phyloP scores from a whole-genome alignment of 2,797 vertebrate species.

The Gadopsis marmoratus region DNA sequence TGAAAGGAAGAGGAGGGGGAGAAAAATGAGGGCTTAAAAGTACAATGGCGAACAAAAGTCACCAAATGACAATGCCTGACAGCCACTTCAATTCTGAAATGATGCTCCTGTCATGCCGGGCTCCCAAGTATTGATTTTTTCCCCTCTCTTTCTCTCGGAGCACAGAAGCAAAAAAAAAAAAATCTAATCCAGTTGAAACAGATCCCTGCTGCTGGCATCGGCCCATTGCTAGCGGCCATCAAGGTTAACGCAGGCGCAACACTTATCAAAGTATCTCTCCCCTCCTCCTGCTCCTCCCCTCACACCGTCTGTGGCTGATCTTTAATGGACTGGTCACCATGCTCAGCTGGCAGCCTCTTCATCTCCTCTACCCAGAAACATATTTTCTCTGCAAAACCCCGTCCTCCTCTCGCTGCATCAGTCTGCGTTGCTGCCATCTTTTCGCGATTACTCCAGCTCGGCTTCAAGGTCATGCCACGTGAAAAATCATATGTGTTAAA shows the following conservation, averaged over 20 bases:
- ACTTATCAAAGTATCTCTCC: slow-evolving; percentile 95
- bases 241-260: slow-evolving; percentile 96
- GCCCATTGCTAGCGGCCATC: slow-evolving; percentile 88
- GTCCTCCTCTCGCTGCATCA: slow-evolving; percentile 63
- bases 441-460: slow-evolving; percentile 47
- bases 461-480: slow-evolving; percentile 83
- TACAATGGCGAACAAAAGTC: slow-evolving; percentile 96
- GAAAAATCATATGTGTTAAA: slow-evolving; percentile 81
- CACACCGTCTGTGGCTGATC: slow-evolving; percentile 72
- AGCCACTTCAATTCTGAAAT: slow-evolving; percentile 96
- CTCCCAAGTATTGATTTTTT: slow-evolving; percentile 95
- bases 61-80: slow-evolving; percentile 95
- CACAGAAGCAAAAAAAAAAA: slow-evolving; percentile 76
- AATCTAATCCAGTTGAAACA: slow-evolving; percentile 91
- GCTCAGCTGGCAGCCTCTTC: slow-evolving; percentile 81
- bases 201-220: slow-evolving; percentile 78
- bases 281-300: slow-evolving; percentile 79
- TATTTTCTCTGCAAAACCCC: slow-evolving; percentile 60
- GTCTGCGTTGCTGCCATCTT: slow-evolving; percentile 70
- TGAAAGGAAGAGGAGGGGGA: slow-evolving; percentile 74
- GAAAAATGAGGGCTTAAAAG: slow-evolving; percentile 97
- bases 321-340: slow-evolving; percentile 93
- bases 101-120: slow-evolving; percentile 89
- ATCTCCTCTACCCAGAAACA: slow-evolving; percentile 71
- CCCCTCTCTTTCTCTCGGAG: slow-evolving; percentile 57